phyloP scores from a whole-genome alignment of 1,140 invertebrate species.

The Drosophila ohnishii region DNA sequence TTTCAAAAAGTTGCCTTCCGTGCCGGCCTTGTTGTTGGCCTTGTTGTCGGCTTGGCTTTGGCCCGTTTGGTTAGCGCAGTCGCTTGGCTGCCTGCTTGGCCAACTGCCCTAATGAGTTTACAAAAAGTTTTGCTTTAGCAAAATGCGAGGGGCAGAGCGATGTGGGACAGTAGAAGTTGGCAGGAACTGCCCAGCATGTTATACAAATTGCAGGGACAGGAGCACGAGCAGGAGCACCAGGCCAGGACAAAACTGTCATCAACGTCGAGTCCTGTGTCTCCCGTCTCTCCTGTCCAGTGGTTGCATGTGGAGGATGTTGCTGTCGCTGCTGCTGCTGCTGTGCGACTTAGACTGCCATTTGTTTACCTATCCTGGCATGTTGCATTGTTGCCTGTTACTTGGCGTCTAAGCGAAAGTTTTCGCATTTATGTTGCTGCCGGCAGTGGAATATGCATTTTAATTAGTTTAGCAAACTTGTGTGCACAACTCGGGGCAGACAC shows the following conservation, averaged over 20 bases:
- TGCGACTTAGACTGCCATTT: constrained; percentile 53
- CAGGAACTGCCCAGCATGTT: constrained; percentile 72
- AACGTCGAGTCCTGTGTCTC: constrained; percentile 57
- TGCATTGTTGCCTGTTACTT: constrained; percentile 64
- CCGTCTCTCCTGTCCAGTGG: constrained; percentile 11
- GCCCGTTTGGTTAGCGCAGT: constrained; percentile 64
- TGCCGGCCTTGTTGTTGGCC: constrained; percentile 21
- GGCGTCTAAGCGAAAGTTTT: constrained; percentile 69
- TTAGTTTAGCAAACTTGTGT: constrained; percentile 76
- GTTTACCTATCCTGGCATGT: constrained; percentile 62
- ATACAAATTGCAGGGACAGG: constrained; percentile 69
- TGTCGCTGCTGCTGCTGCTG: constrained; percentile 18
- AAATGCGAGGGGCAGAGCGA: constrained; percentile 43
- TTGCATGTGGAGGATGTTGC: constrained; percentile 41
- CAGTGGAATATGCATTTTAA: constrained; percentile 77
- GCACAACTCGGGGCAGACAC: constrained; percentile 45
- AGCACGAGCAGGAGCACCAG: constrained; percentile 7
- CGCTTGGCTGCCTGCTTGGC: constrained; percentile 70
- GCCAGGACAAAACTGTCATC: constrained; percentile 69
- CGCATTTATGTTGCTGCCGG: constrained; percentile 67
- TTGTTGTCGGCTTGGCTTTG: constrained; percentile 21
- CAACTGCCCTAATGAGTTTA: constrained; percentile 80
- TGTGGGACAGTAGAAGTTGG: constrained; percentile 29
- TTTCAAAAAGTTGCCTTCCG: constrained; percentile 58
- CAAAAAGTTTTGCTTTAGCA: constrained; percentile 77